Conservation (phyloP, 2,888 invertebrate species). For the Abrostola tripartita region DNA sequence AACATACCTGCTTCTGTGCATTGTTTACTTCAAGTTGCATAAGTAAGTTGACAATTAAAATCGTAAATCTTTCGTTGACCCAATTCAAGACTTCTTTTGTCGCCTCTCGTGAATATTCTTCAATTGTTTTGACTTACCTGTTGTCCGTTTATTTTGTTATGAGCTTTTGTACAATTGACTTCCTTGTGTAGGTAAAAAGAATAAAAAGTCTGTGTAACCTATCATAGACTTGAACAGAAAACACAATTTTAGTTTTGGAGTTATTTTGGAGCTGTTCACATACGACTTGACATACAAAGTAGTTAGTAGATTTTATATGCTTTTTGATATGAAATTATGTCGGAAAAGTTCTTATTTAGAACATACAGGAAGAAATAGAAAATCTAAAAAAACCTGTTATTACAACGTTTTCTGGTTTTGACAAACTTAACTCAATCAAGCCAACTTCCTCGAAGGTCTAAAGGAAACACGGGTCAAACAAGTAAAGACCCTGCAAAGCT, state of each 20-base stretch:
- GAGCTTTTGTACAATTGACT: constrained; percentile 25
- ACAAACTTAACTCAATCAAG: not conserved
- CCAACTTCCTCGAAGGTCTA: not conserved
- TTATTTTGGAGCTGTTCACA: no score
- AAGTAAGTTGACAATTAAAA: constrained; percentile 71
- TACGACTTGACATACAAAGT: no score
- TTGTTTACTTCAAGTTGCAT: constrained; percentile 64
- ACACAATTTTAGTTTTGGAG: no score
- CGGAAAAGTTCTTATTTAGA: no score
- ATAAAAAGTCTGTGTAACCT: no score
- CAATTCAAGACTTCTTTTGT: constrained; percentile 69
- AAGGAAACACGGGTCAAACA: constrained; percentile 4
- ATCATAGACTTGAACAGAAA: no score
- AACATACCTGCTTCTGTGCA: constrained; percentile 70
- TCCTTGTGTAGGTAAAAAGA: constrained; percentile 5
- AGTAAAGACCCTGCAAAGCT: constrained; percentile 3
- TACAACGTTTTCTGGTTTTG: not conserved
- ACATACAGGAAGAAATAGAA: no score
- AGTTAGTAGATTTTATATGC: no score
- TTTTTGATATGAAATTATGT: no score
- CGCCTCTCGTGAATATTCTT: constrained; percentile 37
- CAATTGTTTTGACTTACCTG: constrained; percentile 74
- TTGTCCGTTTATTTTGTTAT: constrained; percentile 17
- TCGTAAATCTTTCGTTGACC: constrained; percentile 77
- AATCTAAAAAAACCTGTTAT: not conserved